Base-by-base conservation (phyloP, 1,140 invertebrate genomes). In the Venturia canescens region DNA sequence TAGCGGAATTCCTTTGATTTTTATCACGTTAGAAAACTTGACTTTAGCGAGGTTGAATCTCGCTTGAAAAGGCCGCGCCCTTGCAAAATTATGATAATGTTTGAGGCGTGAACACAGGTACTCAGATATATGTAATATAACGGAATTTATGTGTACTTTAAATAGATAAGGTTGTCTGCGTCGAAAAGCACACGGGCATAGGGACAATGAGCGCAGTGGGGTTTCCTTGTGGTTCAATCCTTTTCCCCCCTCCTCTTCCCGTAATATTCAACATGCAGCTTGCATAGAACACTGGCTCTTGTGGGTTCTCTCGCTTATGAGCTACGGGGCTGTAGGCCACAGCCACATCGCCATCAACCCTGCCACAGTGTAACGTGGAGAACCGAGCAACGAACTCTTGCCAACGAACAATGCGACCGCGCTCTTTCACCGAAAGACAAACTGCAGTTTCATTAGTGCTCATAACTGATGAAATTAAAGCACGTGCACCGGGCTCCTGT, bases 391-490 rank as follows among this genome's bases (percentile, higher is more conserved):
- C 50, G n/a, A 53, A 53, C 50, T 53, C 67, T 71, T 60, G 53
- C 72, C 21, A 63, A 18, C 67, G 78, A 81, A 86, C 85, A 86
- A 86, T 86, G 77, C 72, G 11, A 29, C 38, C 69, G 60, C 63
- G 77, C 78, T 74, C 66, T 53, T 48, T 76, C 78, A 63, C 74
- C 76, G 83, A 84, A 83, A 85, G 78, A 85, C 84, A 85, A 86
- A 84, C 85, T 85, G 80, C 80, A 83, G 83, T 86, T 86, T 85
- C 85, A 86, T 84, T 86, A 86, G 82, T 80, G 80, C 79, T 85
- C 81, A 82, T 86, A 83, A 84, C 82, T 82, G 82, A 85, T 83
- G 79, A 81, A 85, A 85, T 85, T 85, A 84, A 78, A 83, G 72
- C 72, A 53, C 79, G 57, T 75, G 31, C 21, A 75, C 15, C 16